A percentile compares a stretch with the other conserved stretches of the same genome.
Conservation (phyloP, 2,113 vertebrate species). For the Prolemur simus region DNA sequence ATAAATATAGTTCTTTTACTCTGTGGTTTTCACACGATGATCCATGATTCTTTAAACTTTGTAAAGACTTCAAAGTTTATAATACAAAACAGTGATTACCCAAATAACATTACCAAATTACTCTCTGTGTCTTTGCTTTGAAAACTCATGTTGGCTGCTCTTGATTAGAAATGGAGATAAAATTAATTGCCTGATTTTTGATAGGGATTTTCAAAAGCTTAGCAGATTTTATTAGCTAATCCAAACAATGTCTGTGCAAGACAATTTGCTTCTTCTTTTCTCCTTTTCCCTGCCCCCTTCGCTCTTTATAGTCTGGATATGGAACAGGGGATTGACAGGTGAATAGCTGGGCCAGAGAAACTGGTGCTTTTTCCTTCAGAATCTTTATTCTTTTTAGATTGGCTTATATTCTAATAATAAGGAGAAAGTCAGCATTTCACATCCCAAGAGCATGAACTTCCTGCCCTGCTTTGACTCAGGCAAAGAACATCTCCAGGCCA, state of each 20-base stretch:
- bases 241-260: slow-evolving; percentile 15
- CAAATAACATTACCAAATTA: slow-evolving; percentile 55
- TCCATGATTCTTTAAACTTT: not conserved
- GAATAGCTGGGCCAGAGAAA: not conserved
- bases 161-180: slow-evolving; percentile 72
- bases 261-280: not conserved
- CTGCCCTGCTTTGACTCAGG: not conserved
- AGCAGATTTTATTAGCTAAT: slow-evolving; percentile 65
- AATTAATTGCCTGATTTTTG: slow-evolving; percentile 73
- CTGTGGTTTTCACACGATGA: not conserved
- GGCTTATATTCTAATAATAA: not conserved
- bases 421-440: not conserved
- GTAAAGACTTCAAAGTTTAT: slow-evolving; percentile 22
- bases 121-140: slow-evolving; percentile 40
- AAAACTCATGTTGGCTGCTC: slow-evolving; percentile 45
- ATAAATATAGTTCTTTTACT: not conserved
- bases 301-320: not conserved
- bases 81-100: not conserved
- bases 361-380: not conserved
- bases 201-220: slow-evolving; percentile 66
- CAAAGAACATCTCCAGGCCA: not conserved
- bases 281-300: not conserved
- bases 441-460: not conserved
- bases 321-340: not conserved
- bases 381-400: slow-evolving; percentile 1